Conservation (phyloP, 2,113 vertebrate species). For the Actenoides hombroni region DNA sequence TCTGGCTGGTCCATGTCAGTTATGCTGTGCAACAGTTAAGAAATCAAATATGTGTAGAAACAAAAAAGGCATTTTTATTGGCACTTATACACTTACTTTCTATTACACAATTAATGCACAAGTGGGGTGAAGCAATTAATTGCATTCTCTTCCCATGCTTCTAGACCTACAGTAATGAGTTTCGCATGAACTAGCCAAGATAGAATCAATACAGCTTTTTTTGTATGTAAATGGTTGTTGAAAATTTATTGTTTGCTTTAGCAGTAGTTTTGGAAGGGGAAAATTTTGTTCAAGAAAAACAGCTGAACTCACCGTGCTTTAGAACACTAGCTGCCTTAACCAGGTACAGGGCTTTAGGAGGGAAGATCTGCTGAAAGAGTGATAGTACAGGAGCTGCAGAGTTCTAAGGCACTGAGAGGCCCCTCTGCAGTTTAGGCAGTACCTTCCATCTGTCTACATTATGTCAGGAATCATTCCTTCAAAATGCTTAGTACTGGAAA, state of each 20-base stretch:
- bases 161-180: background rate
- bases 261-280: background rate
- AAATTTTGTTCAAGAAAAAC: background rate
- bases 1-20: background rate
- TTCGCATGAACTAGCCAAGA: background rate
- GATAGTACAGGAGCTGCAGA: background rate
- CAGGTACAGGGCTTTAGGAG: background rate
- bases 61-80: background rate
- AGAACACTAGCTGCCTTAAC: background rate
- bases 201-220: background rate
- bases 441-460: background rate
- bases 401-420: background rate
- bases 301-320: background rate
- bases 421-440: background rate
- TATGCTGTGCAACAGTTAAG: background rate
- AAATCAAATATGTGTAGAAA: background rate
- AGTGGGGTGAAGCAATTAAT: slow-evolving; percentile 8
- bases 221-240: background rate
- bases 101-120: background rate
- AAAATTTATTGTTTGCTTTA: slow-evolving; percentile 20
- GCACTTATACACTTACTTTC: background rate
- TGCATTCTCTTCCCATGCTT: background rate
- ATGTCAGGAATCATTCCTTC: background rate
- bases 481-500: background rate
- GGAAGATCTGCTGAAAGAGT: background rate